Conservation (phyloP, 2,888 invertebrate species). For the Microdon myrmicae region DNA sequence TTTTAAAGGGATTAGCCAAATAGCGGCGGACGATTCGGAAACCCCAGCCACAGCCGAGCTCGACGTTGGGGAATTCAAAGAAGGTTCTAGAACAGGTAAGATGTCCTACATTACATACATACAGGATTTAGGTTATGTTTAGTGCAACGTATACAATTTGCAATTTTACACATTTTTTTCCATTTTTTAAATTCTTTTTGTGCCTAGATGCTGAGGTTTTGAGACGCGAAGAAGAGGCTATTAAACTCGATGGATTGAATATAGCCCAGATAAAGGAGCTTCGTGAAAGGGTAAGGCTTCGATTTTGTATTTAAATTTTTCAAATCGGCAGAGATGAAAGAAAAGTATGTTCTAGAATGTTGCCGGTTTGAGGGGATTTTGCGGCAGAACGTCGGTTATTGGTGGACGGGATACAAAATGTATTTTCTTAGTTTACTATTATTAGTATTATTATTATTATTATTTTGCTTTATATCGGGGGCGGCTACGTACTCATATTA, state of each 20-base stretch:
- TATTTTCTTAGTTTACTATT: no score
- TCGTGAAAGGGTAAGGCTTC: conserved; percentile 75
- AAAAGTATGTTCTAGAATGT: no score
- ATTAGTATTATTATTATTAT: no score
- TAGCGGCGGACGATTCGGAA: conserved; percentile 56
- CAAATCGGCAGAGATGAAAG: no score
- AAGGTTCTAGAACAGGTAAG: conserved; percentile 89
- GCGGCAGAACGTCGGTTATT: no score
- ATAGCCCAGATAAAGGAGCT: conserved; percentile 94
- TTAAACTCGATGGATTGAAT: conserved; percentile 93
- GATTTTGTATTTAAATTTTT: no score
- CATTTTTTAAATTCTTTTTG: no score
- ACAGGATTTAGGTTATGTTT: not conserved
- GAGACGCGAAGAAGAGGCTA: conserved; percentile 93
- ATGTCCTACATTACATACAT: no score
- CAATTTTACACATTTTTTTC: conserved; percentile 7
- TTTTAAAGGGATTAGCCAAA: conserved; percentile 59
- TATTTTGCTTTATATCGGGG: no score
- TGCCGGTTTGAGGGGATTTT: no score
- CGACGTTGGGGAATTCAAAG: conserved; percentile 84
- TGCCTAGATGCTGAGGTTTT: conserved; percentile 86
- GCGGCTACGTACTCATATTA: no score
- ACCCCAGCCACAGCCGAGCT: conserved; percentile 74
- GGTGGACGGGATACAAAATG: no score
- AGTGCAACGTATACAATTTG: conserved; percentile 5